Base-by-base conservation (phyloP, 1,140 invertebrate species). In the Drosophila dunni region DNA sequence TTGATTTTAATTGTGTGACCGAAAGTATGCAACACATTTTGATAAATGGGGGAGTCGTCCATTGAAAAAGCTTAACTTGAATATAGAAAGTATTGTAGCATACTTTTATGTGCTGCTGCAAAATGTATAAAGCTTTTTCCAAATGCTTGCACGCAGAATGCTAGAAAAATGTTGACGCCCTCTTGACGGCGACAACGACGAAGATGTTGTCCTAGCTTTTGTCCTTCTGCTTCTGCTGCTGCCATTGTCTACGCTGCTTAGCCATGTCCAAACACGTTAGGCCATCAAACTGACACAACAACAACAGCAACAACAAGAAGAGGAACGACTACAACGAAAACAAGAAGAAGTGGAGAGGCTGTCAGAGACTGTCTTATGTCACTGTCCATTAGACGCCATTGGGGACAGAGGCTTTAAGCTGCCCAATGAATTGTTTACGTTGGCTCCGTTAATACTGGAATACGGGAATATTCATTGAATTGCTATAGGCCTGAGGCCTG, bases 221-320 rank as follows among this genome's bases (percentile, higher is more conserved):
- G 72, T 53, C 62, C 54, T 68, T 66, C 45, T 40, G 56, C 24
- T 38, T 7, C 3, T 29, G 15, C 40, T 20, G 9, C 61, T 42
- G 54, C 46, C 75, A 68, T 74, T 88, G 83, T 86, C 79, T 88
- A 66, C 83, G 73, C 65, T 71, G 61, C 76, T 79, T 78, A 78
- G 84, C 67, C 73, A 83, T 83, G 84, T 88, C 83, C 73, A 78
- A 88, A 83, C 79, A 88, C 82, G 83, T 88, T 86, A 83, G 82
- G 63, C 75, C 81, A 71, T 79, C 75, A 62, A 29, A 60, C 64
- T 75, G 75, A 61, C 51, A 79, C 58, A 64, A 57, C 42, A 69
- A 62, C 40, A 68, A 36, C 33, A 68, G 34, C 67, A 72, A 65
- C 53, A 71, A 60, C 38, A 69, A 61, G 56, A 20, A 20, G 17